Evolutionary conservation across 2,113 vertebrate genomes (phyloP).

Genomic region (Ptyas mucosa): DNA sequence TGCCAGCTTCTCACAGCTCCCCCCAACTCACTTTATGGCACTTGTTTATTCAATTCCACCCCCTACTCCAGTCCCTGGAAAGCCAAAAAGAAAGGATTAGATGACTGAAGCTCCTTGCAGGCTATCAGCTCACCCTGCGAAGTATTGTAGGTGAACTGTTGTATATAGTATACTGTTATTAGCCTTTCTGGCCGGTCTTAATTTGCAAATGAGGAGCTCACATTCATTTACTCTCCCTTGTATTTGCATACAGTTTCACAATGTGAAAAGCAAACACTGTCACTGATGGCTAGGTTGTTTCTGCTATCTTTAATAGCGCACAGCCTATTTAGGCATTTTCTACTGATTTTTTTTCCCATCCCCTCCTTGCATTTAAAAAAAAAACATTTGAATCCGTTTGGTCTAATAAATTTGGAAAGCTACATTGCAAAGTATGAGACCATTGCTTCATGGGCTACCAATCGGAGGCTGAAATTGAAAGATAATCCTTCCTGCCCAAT

Average conservation of each 20-base stretch:
- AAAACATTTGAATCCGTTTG: conserved; percentile 63
- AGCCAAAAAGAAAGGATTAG: conserved; percentile 86
- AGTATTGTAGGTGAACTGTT: conserved; percentile 83
- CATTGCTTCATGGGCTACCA: conserved; percentile 62
- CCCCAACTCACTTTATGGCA: conserved; percentile 61
- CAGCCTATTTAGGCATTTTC: conserved; percentile 70
- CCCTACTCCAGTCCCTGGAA: conserved; percentile 73
- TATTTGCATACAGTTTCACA: conserved; percentile 68
- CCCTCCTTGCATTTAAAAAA: conserved; percentile 33
- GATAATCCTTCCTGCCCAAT: conserved; percentile 49
- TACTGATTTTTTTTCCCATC: conserved; percentile 41
- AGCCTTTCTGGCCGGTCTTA: conserved; percentile 82
- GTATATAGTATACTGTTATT: conserved; percentile 81
- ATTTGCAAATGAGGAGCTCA: conserved; percentile 88
- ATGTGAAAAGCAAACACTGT: conserved; percentile 73
- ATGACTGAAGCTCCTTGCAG: conserved; percentile 74
- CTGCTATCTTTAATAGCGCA: conserved; percentile 69
- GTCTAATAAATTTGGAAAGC: conserved; percentile 75
- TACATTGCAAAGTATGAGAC: conserved; percentile 67
- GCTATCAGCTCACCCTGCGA: conserved; percentile 79
- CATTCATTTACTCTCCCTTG: conserved; percentile 69
- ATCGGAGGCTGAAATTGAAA: conserved; percentile 64
- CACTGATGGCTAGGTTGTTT: conserved; percentile 76
- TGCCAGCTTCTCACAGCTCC: conserved; percentile 60
- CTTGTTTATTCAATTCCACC: conserved; percentile 84